Evolutionary conservation across 2,797 vertebrate genomes (phyloP), one percentile per base, ranked within the genome.

Genomic region (Fratercula arctica): DNA sequence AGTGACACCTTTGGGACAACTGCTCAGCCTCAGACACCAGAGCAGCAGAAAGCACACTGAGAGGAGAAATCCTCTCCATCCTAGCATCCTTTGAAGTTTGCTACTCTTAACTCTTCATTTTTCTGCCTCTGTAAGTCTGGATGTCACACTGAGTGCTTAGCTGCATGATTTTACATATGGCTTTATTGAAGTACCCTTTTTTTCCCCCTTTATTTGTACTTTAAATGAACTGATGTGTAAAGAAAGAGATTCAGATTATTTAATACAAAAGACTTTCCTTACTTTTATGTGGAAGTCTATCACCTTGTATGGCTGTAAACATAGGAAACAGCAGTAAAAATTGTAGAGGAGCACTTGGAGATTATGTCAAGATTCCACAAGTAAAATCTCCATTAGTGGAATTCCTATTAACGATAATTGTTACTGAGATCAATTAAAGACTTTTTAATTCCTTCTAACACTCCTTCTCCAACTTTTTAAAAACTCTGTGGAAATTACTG

Each of bases 131-230:
- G 4, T n/a, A 57, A 57, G 23, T 53, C 12, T 33, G 31, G 14
- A 26, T 37, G 13, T 63, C 35, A 68, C 12, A n/a, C 1, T 35
- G 16, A 68, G 10, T 3, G 2, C 13, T 6, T 60, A 53, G 46
- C 4, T 53, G 29, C 3, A 29, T 21, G 10, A 37, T n/a, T 72
- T 68, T 68, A 50, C 7, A 14, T 29, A 25, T 1, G 4, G 4
- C 3, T 46, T 41, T 20, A 37, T 14, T 1, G 1, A 83, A 76
- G 50, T 24, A 16, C 0, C 0, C 2, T 15, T 29, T 25, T 25
- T 15, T 21, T 25, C 20, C 1, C 13, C 19, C 20, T n/a, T 26
- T 18, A 19, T 48, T 6, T 19, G 20, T 26, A 24, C 6, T 46
- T 53, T 23, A 46, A 74, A 43, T 7, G 29, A n/a, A 51, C 9